Percentiles rank a stretch among this genome's conserved stretches.
These are phyloP conservation scores for Chrysomela aeneicollis DNA, from an alignment of 2,888 invertebrate species.

Conservation along the genomic window DNA sequence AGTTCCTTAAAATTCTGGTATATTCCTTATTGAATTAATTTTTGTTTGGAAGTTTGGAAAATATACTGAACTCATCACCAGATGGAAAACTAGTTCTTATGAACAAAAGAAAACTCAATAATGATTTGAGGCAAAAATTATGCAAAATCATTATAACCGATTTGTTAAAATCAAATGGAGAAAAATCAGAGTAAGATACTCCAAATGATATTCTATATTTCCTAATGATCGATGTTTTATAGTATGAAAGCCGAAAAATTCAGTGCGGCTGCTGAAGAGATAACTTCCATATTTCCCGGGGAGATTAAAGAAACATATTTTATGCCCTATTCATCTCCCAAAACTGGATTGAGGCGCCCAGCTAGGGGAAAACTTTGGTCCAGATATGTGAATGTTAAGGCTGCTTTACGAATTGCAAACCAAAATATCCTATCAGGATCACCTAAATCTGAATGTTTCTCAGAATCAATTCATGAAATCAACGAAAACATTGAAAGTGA, in stretches of 20 bases:
- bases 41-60: background rate
- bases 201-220: too few relatives aligned
- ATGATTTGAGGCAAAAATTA: background rate
- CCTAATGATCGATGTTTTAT: too few relatives aligned
- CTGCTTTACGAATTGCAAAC: slow-evolving; percentile 3
- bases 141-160: too few relatives aligned
- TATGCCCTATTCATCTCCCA: slow-evolving; percentile 1
- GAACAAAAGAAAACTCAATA: background rate
- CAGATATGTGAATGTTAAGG: slow-evolving; percentile 11
- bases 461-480: too few relatives aligned
- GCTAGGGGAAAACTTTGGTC: slow-evolving; percentile 20
- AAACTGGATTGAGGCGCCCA: slow-evolving; percentile 3
- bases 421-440: background rate
- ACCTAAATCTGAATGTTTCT: too few relatives aligned
- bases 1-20: too few relatives aligned
- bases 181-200: too few relatives aligned
- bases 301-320: slow-evolving; percentile 3
- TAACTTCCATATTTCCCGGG: background rate
- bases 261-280: background rate
- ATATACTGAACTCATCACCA: background rate
- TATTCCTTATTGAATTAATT: too few relatives aligned
- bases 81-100: slow-evolving; percentile 7
- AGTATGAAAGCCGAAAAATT: too few relatives aligned
- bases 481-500: background rate
- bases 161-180: too few relatives aligned